These are phyloP conservation scores for Acleris emargana DNA, from an alignment of 2,888 invertebrate species.

Conservation along the genomic window DNA sequence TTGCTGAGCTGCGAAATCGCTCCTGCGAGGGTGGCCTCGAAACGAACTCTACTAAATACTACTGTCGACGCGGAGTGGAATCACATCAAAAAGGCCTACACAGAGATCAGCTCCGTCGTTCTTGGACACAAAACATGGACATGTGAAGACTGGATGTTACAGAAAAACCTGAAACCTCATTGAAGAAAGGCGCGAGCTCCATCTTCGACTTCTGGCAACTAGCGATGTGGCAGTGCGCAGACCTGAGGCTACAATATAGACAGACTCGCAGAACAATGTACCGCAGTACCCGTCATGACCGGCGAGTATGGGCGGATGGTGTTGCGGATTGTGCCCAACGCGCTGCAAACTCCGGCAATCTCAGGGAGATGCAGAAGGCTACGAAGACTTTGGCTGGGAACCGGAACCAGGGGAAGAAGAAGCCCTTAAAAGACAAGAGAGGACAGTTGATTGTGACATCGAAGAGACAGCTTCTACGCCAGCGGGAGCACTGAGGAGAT, in stretches of 20 bases:
- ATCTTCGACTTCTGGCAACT: constrained; percentile 5
- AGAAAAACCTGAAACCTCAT: not conserved
- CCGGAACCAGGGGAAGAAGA: no score
- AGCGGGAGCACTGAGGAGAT: no score
- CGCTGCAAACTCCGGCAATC: no score
- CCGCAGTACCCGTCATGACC: not conserved
- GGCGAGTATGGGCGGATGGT: not conserved
- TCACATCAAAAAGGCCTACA: constrained; percentile 9
- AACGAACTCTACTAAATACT: no score
- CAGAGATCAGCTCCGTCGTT: constrained; percentile 13
- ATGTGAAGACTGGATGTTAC: constrained; percentile 12
- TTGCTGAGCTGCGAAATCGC: no score
- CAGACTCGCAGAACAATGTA: constrained; percentile 5
- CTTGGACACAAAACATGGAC: constrained; percentile 9
- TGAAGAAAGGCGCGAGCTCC: constrained; percentile 1
- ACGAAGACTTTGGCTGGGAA: no score
- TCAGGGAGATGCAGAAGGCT: no score
- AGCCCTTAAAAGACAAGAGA: no score
- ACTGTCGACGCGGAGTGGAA: constrained; percentile 4
- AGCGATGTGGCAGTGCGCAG: not conserved
- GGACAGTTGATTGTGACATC: no score
- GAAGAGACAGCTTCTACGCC: no score
- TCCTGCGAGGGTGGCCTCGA: no score
- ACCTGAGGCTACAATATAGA: constrained; percentile 3
- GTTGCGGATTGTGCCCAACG: no score